A percentile compares a stretch with the other conserved stretches of the same genome.
Conservation (phyloP, 2,888 invertebrate genomes). For the Ametastegia equiseti region DNA sequence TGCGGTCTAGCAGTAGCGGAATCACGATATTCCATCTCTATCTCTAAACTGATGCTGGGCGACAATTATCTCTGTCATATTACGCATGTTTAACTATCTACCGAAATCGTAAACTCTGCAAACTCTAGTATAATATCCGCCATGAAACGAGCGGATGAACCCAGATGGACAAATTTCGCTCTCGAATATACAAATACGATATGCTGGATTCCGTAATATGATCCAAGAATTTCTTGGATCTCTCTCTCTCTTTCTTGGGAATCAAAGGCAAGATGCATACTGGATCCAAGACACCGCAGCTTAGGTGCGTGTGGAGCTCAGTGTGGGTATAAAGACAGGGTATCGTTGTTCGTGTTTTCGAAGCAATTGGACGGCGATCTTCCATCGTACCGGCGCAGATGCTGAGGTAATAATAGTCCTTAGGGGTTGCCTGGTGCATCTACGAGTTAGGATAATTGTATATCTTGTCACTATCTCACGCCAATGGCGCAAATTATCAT, state of each 20-base stretch:
- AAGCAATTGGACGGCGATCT: constrained; percentile 39
- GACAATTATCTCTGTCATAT: not conserved
- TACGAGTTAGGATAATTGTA: constrained; percentile 62
- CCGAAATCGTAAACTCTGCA: not conserved
- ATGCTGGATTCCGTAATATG: not conserved
- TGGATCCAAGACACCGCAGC: no score
- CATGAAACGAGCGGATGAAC: no score
- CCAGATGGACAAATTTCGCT: no score
- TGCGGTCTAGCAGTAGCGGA: not conserved
- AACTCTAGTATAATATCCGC: no score
- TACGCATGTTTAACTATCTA: not conserved
- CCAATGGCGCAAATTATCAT: constrained; percentile 57
- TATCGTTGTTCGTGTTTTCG: constrained; percentile 34
- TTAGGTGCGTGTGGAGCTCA: not conserved
- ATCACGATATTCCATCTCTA: not conserved
- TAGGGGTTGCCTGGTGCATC: constrained; percentile 55
- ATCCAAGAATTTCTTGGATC: not conserved
- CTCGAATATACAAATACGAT: not conserved
- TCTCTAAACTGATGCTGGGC: not conserved
- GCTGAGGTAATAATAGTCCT: constrained; percentile 58
- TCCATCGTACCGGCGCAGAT: constrained; percentile 24
- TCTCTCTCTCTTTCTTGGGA: not conserved
- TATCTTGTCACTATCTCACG: constrained; percentile 58
- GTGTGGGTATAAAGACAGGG: constrained; percentile 35
- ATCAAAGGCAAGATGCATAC: not conserved